Conservation (phyloP, 2,113 vertebrate species). For the Xenopus borealis region DNA sequence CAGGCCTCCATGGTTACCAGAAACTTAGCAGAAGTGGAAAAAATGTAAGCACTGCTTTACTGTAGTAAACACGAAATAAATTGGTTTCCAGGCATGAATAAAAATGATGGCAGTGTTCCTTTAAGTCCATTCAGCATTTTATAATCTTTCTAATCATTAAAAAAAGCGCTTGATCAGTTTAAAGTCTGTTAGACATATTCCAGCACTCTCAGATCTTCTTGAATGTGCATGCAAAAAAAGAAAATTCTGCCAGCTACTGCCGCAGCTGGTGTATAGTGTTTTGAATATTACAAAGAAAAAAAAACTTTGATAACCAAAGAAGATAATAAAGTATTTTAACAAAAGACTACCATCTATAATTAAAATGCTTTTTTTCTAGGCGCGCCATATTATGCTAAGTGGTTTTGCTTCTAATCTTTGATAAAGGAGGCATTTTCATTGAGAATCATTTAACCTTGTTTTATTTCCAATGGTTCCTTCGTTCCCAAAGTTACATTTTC, state of each 20-base stretch:
- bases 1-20: too few species aligned
- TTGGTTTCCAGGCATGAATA: background rate
- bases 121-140: background rate
- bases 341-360: background rate
- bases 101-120: background rate
- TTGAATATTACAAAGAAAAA: background rate
- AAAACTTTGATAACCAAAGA: background rate
- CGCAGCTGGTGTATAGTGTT: background rate
- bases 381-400: conserved; percentile 18
- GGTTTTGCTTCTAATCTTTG: conserved; percentile 12
- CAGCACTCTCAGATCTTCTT: background rate
- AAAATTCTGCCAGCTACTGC: background rate
- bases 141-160: background rate
- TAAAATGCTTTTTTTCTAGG: background rate
- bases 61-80: background rate
- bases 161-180: background rate
- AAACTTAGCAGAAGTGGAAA: too few species aligned
- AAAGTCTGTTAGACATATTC: conserved; percentile 3
- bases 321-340: background rate
- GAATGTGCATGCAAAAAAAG: background rate
- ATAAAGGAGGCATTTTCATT: conserved; percentile 11
- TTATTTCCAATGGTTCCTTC: conserved; percentile 11
- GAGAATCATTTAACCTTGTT: conserved; percentile 33
- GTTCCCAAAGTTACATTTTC: conserved; percentile 35
- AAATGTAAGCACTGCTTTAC: too few species aligned